phyloP scores from a whole-genome alignment of 2,113 vertebrate genomes.

The Oriolus oriolus region DNA sequence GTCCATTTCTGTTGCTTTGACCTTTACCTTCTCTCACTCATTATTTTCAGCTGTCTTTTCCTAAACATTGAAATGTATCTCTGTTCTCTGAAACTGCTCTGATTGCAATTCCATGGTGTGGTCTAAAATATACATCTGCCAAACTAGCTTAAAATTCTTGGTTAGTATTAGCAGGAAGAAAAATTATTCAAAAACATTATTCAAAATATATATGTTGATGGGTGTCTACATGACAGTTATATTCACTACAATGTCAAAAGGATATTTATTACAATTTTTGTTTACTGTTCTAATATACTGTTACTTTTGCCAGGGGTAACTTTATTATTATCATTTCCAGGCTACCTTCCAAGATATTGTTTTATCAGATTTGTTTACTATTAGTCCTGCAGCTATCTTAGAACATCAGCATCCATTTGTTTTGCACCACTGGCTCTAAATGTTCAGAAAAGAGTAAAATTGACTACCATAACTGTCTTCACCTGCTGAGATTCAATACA shows the following conservation, averaged over 20 bases:
- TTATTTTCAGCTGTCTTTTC: not conserved
- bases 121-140: not conserved
- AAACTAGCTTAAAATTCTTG: not conserved
- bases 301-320: not conserved
- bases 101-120: not conserved
- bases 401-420: not conserved
- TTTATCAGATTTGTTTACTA: conserved; percentile 38
- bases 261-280: not conserved
- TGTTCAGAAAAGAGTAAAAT: not conserved
- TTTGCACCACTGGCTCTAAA: conserved; percentile 2
- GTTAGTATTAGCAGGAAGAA: not conserved
- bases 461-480: not conserved
- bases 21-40: not conserved
- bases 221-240: not conserved
- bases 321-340: not conserved
- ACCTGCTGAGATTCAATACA: not conserved
- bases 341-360: not conserved
- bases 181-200: not conserved
- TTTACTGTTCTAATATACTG: not conserved
- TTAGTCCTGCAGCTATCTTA: not conserved
- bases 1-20: not conserved
- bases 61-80: not conserved
- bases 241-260: not conserved
- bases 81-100: not conserved
- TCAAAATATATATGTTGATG: not conserved